Conservation (phyloP, 2,888 invertebrate species). For the Adela reaumurella region DNA sequence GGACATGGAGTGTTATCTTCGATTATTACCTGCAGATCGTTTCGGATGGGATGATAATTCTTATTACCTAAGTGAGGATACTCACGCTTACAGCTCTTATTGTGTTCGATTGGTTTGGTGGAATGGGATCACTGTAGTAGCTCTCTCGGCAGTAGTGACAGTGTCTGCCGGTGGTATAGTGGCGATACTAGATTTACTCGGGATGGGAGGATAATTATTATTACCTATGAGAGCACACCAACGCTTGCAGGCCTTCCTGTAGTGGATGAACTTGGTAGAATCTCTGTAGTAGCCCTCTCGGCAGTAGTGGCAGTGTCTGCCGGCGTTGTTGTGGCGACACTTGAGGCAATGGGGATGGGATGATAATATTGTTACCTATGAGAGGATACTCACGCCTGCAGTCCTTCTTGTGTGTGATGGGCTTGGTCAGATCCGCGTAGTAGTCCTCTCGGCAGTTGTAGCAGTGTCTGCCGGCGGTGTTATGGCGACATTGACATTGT, state of each 20-base stretch:
- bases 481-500: constrained; percentile 87
- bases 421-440: constrained; percentile 78
- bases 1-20: too few relatives aligned
- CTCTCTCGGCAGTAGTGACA: constrained; percentile 92
- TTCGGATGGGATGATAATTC: too few relatives aligned
- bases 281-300: constrained; percentile 87
- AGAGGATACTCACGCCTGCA: constrained; percentile 78
- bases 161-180: constrained; percentile 86
- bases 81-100: constrained; percentile 90
- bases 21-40: too few relatives aligned
- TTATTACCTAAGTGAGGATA: too few relatives aligned
- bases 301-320: constrained; percentile 89
- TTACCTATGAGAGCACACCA: constrained; percentile 29
- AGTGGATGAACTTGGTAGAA: constrained; percentile 73
- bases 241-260: constrained; percentile 90
- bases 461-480: constrained; percentile 85
- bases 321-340: constrained; percentile 87
- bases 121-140: constrained; percentile 83
- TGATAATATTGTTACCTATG: too few relatives aligned
- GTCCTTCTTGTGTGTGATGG: constrained; percentile 80
- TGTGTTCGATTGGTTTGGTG: constrained; percentile 74
- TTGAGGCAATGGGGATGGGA: constrained; percentile 83
- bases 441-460: constrained; percentile 90
- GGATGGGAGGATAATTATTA: too few relatives aligned
- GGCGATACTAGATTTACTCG: constrained; percentile 75